Conservation (phyloP, 2,113 vertebrate genomes). For the Anguilla rostrata region DNA sequence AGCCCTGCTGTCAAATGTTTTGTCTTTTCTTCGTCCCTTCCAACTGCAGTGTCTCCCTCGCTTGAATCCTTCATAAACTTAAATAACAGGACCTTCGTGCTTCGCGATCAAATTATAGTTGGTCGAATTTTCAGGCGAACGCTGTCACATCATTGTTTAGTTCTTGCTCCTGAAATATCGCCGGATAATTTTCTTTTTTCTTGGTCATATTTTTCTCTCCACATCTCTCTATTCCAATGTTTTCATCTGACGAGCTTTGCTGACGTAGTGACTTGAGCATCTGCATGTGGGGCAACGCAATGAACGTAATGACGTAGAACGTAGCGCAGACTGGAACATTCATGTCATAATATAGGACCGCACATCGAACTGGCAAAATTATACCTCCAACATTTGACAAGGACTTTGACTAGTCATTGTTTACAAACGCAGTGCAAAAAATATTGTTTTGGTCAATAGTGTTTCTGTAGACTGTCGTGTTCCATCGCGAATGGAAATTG, state of each 20-base stretch:
- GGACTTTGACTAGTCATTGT: background rate
- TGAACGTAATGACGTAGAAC: slow-evolving; percentile 1
- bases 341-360: background rate
- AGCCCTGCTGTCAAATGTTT: background rate
- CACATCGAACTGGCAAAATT: background rate
- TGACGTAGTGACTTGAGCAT: background rate
- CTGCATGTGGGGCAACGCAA: background rate
- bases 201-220: background rate
- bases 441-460: background rate
- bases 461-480: too few species aligned
- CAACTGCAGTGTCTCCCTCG: background rate
- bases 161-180: background rate
- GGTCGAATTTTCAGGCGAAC: background rate
- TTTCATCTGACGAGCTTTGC: background rate
- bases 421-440: background rate
- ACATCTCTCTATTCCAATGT: slow-evolving; percentile 15
- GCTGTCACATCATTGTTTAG: background rate
- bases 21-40: background rate
- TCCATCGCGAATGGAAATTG: background rate
- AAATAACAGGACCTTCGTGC: background rate
- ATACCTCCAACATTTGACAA: background rate
- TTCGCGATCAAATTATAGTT: background rate
- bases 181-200: background rate
- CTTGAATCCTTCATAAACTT: background rate
- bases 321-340: background rate